Percentiles rank a stretch among this genome's conserved stretches.
These are phyloP conservation scores for Lagopus leucura DNA, from an alignment of 2,113 vertebrate species.

Conservation along the genomic window DNA sequence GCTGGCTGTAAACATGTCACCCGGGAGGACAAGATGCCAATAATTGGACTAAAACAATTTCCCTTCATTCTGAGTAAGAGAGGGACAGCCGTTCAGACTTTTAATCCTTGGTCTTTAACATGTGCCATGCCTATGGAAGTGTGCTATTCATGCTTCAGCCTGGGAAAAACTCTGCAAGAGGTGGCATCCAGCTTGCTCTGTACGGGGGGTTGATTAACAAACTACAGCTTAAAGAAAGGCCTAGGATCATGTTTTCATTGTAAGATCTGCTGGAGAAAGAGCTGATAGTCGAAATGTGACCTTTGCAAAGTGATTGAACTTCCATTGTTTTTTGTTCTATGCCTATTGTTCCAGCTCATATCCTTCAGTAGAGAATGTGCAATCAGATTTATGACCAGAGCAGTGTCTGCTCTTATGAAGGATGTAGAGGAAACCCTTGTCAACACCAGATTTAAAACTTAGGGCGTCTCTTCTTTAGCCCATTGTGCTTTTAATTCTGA, in stretches of 20 bases:
- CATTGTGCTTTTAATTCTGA: conserved; percentile 21
- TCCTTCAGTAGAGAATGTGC: background rate
- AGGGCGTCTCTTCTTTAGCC: background rate
- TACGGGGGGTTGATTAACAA: background rate
- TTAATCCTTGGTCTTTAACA: background rate
- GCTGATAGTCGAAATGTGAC: background rate
- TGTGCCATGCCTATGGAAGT: background rate
- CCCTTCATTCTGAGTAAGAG: background rate
- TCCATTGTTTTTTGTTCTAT: background rate
- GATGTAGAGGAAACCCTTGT: conserved; percentile 18
- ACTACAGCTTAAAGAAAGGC: background rate
- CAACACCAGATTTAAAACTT: background rate
- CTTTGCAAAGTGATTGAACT: background rate
- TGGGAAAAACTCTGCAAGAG: background rate
- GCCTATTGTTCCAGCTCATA: conserved; percentile 1
- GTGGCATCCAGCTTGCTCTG: background rate
- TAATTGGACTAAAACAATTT: background rate
- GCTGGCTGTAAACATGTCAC: background rate
- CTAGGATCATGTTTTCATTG: background rate
- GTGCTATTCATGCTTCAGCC: accelerated
- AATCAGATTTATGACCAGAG: conserved; percentile 3
- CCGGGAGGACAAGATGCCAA: background rate
- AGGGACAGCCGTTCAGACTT: background rate
- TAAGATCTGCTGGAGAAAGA: background rate
- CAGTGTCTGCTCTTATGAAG: background rate